phyloP scores from a whole-genome alignment of 2,113 vertebrate species.

The Datnioides undecimradiatus region DNA sequence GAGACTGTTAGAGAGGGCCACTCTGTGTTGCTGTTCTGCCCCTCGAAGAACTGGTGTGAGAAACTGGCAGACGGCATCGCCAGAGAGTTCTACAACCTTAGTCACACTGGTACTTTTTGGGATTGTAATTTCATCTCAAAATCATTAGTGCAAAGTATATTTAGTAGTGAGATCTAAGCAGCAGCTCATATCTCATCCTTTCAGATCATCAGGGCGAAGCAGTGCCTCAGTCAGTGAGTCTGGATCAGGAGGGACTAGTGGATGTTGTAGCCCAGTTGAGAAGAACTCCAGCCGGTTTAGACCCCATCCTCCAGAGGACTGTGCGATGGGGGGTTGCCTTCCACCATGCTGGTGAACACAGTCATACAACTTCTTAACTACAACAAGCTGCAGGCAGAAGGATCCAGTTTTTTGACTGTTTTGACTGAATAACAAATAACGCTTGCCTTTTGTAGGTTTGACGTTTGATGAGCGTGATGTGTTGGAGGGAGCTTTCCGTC shows the following conservation, averaged over 20 bases:
- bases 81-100: slow-evolving; percentile 91
- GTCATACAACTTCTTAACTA: background rate
- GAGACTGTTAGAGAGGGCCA: slow-evolving; percentile 91
- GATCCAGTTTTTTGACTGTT: background rate
- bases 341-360: slow-evolving; percentile 93
- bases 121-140: background rate
- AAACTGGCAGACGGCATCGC: slow-evolving; percentile 93
- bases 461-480: slow-evolving; percentile 97
- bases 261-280: slow-evolving; percentile 92
- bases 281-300: slow-evolving; percentile 89
- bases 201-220: slow-evolving; percentile 59
- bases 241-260: slow-evolving; percentile 85
- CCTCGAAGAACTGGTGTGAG: slow-evolving; percentile 99
- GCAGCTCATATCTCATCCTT: slow-evolving; percentile 3
- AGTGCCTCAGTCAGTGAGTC: slow-evolving; percentile 77
- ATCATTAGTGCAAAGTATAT: background rate
- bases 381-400: background rate
- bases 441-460: slow-evolving; percentile 84
- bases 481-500: slow-evolving; percentile 94
- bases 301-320: slow-evolving; percentile 89
- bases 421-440: background rate
- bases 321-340: slow-evolving; percentile 95
- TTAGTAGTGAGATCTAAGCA: background rate
- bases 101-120: slow-evolving; percentile 69
- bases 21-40: slow-evolving; percentile 95